Evolutionary conservation across 2,888 invertebrate genomes (phyloP).

Genomic region (Stenchaetothrips biformis): DNA sequence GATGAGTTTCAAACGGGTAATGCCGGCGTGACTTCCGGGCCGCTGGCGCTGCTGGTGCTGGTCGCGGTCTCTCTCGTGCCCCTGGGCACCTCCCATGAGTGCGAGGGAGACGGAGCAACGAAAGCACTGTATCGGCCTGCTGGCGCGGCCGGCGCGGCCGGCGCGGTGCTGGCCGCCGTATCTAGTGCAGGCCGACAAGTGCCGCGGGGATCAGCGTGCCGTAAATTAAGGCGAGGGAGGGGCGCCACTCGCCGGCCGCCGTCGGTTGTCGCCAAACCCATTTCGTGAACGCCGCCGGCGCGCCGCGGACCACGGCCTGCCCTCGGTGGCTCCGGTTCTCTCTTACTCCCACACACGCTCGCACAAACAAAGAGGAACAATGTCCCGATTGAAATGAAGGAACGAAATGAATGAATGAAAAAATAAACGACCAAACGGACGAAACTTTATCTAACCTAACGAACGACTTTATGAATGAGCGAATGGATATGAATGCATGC

Average conservation of each 20-base stretch:
- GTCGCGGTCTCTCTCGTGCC: too few relatives aligned
- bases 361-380: too few relatives aligned
- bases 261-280: constrained; percentile 13
- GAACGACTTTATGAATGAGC: neutral
- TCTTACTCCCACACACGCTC: too few relatives aligned
- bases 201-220: neutral
- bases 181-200: neutral
- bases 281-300: constrained; percentile 12
- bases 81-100: too few relatives aligned
- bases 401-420: too few relatives aligned
- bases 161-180: neutral
- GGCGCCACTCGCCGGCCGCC: neutral
- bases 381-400: too few relatives aligned
- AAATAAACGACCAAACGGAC: too few relatives aligned
- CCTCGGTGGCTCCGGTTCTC: neutral
- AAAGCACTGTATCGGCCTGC: neutral
- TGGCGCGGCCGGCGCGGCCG: neutral
- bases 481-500: neutral
- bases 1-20: too few relatives aligned
- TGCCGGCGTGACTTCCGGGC: too few relatives aligned
- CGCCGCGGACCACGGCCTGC: neutral
- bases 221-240: neutral
- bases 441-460: too few relatives aligned
- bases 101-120: too few relatives aligned
- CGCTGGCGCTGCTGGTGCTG: too few relatives aligned